A percentile compares a stretch with the other conserved stretches of the same genome.
These are phyloP conservation scores for Trichacis sp. DNA, from an alignment of 2,888 invertebrate species.

Conservation along the genomic window DNA sequence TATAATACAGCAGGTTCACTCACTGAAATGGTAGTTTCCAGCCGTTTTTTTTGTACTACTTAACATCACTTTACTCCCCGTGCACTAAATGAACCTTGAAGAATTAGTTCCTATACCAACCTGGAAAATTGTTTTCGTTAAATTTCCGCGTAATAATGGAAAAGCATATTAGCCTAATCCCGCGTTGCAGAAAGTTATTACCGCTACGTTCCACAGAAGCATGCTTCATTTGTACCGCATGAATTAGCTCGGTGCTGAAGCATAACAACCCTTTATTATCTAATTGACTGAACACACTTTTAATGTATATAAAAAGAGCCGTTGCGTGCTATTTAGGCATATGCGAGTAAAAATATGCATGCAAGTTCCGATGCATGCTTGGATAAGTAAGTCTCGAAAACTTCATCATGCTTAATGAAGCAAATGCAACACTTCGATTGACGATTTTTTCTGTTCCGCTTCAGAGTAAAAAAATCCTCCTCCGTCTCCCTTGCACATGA, in stretches of 20 bases:
- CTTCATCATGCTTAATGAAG: conserved; percentile 10
- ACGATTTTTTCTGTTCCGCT: not conserved
- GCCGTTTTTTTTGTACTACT: no score
- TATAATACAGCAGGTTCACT: no score
- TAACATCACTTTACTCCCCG: no score
- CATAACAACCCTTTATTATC: conserved; percentile 12
- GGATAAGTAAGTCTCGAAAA: conserved; percentile 25
- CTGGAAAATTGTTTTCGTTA: conserved; percentile 3
- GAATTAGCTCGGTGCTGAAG: conserved; percentile 2
- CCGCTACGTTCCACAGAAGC: not conserved
- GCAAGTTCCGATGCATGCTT: conserved; percentile 13
- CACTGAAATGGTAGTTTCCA: no score
- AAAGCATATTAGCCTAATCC: conserved; percentile 11
- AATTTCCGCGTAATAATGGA: conserved; percentile 5
- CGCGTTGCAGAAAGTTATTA: conserved; percentile 1
- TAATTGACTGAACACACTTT: conserved; percentile 22
- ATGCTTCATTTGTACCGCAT: conserved; percentile 3
- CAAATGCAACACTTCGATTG: not conserved
- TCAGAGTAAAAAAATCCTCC: not conserved
- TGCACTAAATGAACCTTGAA: no score
- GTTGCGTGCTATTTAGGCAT: conserved; percentile 22
- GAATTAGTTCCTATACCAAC: no score
- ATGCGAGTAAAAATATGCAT: conserved; percentile 16
- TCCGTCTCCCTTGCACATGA: not conserved
- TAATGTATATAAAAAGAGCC: conserved; percentile 10